These are phyloP conservation scores for Meghimatium bilineatum DNA, from an alignment of 2,888 invertebrate species.

Conservation along the genomic window DNA sequence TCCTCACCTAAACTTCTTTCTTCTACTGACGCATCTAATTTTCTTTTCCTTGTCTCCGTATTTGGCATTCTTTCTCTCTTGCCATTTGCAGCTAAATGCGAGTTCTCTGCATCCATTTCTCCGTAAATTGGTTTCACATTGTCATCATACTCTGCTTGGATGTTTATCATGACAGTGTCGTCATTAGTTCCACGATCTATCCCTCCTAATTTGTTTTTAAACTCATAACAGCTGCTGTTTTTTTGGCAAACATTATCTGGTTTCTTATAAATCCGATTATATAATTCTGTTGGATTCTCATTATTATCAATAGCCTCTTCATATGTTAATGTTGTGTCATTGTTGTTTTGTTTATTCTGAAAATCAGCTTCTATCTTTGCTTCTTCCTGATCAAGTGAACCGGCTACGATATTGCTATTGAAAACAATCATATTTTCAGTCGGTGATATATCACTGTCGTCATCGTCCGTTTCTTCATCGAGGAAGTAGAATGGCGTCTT, in stretches of 20 bases:
- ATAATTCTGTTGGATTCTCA: not conserved
- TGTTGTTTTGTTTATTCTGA: slow-evolving; percentile 2
- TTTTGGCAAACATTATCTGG: not conserved
- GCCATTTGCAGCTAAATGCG: too few relatives aligned
- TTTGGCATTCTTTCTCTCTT: too few relatives aligned
- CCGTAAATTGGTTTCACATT: not conserved
- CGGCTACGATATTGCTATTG: not conserved
- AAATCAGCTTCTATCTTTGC: not conserved
- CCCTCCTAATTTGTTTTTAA: not conserved
- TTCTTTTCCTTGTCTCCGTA: too few relatives aligned
- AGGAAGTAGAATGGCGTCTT: slow-evolving; percentile 24
- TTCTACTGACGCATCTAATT: too few relatives aligned
- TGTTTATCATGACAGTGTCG: not conserved
- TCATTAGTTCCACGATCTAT: too few relatives aligned
- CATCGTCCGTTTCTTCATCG: not conserved
- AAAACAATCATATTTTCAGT: not conserved
- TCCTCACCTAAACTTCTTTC: not conserved
- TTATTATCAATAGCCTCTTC: slow-evolving; percentile 1
- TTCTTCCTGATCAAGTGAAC: not conserved
- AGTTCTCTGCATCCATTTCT: not conserved
- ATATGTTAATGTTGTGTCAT: not conserved
- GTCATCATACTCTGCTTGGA: not conserved
- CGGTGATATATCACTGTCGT: not conserved
- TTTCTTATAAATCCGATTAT: too few relatives aligned
- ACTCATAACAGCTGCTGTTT: not conserved